Percentiles rank a stretch among this genome's conserved stretches.
Evolutionary conservation across 2,113 vertebrate species (phyloP).

Genomic region (Axis porcinus): DNA sequence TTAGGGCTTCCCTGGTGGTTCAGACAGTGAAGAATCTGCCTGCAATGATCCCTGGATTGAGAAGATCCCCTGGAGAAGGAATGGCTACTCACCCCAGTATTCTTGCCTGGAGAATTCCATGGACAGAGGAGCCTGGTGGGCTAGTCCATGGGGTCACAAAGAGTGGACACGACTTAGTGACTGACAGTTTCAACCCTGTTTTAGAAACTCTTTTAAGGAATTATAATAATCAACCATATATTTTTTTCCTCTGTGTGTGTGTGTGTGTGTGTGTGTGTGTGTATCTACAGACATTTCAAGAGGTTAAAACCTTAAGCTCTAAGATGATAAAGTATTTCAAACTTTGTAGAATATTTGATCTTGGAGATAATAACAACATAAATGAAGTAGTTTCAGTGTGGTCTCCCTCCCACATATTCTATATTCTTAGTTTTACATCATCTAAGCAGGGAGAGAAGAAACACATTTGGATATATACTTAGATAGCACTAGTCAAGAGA

Average conservation of each 20-base stretch:
- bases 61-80: not conserved
- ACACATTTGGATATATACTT: not conserved
- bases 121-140: not conserved
- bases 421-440: not conserved
- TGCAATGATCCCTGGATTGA: not conserved
- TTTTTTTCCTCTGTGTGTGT: not conserved
- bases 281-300: not conserved
- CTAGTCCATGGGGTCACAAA: not conserved
- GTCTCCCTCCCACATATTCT: fast-evolving
- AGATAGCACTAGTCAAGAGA: not conserved
- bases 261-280: too few relatives aligned
- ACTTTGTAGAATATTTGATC: not conserved
- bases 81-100: not conserved
- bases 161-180: not conserved
- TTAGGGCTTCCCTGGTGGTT: not conserved
- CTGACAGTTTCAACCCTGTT: not conserved
- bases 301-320: not conserved
- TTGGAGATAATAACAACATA: not conserved
- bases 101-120: not conserved
- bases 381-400: not conserved
- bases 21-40: not conserved
- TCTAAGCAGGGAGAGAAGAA: not conserved
- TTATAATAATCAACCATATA: not conserved
- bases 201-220: not conserved
- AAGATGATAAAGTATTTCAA: not conserved